A percentile compares a stretch with the other conserved stretches of the same genome.
These are phyloP conservation scores for Tragelaphus oryx DNA, from an alignment of 2,797 vertebrate genomes.

Conservation along the genomic window DNA sequence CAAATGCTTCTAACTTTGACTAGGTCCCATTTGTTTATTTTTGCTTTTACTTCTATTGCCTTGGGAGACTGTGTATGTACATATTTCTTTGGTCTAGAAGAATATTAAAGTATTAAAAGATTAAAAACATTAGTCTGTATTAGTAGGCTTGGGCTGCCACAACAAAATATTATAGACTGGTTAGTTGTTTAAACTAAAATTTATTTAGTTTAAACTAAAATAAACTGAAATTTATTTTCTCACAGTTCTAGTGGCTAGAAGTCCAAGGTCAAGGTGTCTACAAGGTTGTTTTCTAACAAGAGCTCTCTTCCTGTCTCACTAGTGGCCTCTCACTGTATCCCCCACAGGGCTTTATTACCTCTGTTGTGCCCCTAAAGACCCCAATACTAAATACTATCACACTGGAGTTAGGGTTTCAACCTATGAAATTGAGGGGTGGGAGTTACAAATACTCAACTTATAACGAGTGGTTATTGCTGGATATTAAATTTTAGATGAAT, in stretches of 20 bases:
- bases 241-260: neutral
- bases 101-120: neutral
- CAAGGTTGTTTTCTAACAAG: neutral
- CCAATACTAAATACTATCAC: neutral
- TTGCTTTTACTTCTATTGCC: neutral
- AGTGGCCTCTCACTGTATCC: neutral
- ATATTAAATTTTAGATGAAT: neutral
- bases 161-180: neutral
- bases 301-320: neutral
- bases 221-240: constrained; percentile 1
- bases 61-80: neutral
- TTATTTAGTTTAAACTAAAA: too few relatives aligned
- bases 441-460: neutral
- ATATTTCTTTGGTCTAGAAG: neutral
- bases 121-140: neutral
- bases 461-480: neutral
- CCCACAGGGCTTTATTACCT: neutral
- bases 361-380: neutral
- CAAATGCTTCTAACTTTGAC: neutral
- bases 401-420: neutral
- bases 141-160: neutral
- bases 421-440: neutral
- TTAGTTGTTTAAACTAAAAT: neutral
- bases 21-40: neutral
- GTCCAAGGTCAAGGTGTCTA: neutral